Base-by-base conservation (phyloP, 2,113 vertebrate species). In the Seriola rivoliana region DNA sequence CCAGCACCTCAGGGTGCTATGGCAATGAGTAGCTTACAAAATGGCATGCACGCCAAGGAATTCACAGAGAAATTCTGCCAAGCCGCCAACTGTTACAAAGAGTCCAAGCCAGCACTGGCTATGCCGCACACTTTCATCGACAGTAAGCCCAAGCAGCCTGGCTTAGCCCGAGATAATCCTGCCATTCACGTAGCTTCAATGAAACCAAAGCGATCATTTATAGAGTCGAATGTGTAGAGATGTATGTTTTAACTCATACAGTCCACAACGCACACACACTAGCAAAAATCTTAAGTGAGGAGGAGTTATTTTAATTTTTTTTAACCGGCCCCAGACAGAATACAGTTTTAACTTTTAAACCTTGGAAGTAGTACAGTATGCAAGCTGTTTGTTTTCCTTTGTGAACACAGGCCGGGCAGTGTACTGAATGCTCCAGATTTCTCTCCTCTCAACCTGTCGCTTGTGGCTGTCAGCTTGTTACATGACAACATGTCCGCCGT, bases 171-270 rank as follows among this genome's bases (percentile, higher is more conserved):
- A 82, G 98, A 99, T 32, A 85, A 94, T 84, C 96, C 95, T 34
- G 90, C 95, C 77, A 91, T 96, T 74, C 97, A 96, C 0, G 84
- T 95, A 87, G 82, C 95, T 5, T 88, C 96, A 1, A 93, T 96
- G 63, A 99, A 99, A 96, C 98, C 98, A 98, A 99, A 99, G 97
- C 97, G 96, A 74, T 98, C 98, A 0, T 99, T 99, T 94, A 96
- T 99, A 81, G 98, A 99, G 90, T 99, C 98, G 0, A 99, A 99
- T 13, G 98, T 99, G 40, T 99, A 93, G 82, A 71, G 77, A 62
- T 25, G 1, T 64, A 8, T 29, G 46, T 76, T 86, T 70, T 64
- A 46, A 58, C 76, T 50, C 77, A 13, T 60, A 68, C 62, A 52
- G 75, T 84, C 78, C 82, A 77, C 17, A 84, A 88, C 80, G 82